phyloP scores from a whole-genome alignment of 92 coral and sea anemone genomes.

The Phenganax marumi region DNA sequence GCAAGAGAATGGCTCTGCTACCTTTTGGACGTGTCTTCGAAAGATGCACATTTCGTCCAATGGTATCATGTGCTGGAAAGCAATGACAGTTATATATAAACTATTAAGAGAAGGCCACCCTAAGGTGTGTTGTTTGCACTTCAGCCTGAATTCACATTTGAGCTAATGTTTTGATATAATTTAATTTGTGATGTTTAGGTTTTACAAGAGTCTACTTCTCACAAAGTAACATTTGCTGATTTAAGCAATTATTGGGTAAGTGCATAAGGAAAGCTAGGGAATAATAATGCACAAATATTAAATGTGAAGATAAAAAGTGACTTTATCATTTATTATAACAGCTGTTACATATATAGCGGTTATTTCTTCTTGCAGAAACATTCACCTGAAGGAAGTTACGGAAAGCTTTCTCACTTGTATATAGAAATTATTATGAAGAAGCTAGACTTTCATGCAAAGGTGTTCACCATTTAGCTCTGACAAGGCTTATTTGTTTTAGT shows the following conservation, averaged over 20 bases:
- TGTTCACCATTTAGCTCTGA: constrained; percentile 6
- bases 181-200: constrained; percentile 52
- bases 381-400: constrained; percentile 90
- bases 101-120: constrained; percentile 94
- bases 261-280: background rate
- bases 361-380: constrained; percentile 63
- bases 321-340: background rate
- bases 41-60: constrained; percentile 89
- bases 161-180: background rate
- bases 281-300: background rate
- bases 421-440: constrained; percentile 75
- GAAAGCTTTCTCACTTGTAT: constrained; percentile 69
- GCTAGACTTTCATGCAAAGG: constrained; percentile 91
- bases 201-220: constrained; percentile 63
- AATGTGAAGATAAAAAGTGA: background rate
- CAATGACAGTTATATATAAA: constrained; percentile 88
- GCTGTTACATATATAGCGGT: background rate
- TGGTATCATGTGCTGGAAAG: constrained; percentile 96
- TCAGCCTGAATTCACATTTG: no score
- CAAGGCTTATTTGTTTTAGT: background rate
- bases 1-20: constrained; percentile 91
- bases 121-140: constrained; percentile 55
- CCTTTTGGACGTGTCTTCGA: constrained; percentile 82
- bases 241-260: constrained; percentile 80
- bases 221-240: constrained; percentile 67